A percentile compares a stretch with the other conserved stretches of the same genome.
Conservation (phyloP, 1,140 invertebrate genomes). For the Drosophila pseudoobscura region DNA sequence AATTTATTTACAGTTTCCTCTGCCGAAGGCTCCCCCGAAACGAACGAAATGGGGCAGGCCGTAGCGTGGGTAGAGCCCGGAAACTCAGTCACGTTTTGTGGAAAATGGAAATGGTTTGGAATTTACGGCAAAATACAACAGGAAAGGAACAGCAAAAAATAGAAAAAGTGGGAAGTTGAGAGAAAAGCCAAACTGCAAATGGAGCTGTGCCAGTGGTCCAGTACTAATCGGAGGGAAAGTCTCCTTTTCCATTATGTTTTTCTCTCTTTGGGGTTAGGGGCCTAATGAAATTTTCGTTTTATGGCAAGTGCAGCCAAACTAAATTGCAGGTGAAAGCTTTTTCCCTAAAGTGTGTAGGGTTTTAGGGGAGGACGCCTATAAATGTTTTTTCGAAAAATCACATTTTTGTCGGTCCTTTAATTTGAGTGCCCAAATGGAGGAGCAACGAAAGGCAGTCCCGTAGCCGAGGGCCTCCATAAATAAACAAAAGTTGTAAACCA, state of each 20-base stretch:
- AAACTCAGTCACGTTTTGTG: conserved; percentile 63
- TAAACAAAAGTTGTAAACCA: conserved; percentile 52
- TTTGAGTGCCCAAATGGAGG: conserved; percentile 37
- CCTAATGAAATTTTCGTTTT: conserved; percentile 61
- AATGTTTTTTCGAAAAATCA: conserved; percentile 23
- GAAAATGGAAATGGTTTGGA: conserved; percentile 63
- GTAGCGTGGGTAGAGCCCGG: background rate
- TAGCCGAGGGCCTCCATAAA: conserved; percentile 26
- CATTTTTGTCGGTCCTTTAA: conserved; percentile 37
- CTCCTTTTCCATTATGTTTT: conserved; percentile 30
- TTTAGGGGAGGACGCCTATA: background rate
- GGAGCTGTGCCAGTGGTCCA: conserved; percentile 15
- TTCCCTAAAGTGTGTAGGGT: background rate
- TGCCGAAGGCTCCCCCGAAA: conserved; percentile 13
- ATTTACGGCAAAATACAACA: conserved; percentile 50
- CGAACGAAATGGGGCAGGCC: conserved; percentile 38
- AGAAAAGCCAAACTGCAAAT: conserved; percentile 15
- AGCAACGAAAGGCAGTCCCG: background rate
- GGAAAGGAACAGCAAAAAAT: conserved; percentile 15
- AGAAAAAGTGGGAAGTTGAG: conserved; percentile 8
- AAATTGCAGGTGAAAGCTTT: conserved; percentile 63
- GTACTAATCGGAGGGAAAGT: conserved; percentile 41
- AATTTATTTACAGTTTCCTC: conserved; percentile 62
- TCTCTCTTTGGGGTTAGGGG: conserved; percentile 16
- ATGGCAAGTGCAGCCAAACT: conserved; percentile 41